Conservation (phyloP, 64 coral and sea anemone genomes). For the Cladopsammia gracilis region DNA sequence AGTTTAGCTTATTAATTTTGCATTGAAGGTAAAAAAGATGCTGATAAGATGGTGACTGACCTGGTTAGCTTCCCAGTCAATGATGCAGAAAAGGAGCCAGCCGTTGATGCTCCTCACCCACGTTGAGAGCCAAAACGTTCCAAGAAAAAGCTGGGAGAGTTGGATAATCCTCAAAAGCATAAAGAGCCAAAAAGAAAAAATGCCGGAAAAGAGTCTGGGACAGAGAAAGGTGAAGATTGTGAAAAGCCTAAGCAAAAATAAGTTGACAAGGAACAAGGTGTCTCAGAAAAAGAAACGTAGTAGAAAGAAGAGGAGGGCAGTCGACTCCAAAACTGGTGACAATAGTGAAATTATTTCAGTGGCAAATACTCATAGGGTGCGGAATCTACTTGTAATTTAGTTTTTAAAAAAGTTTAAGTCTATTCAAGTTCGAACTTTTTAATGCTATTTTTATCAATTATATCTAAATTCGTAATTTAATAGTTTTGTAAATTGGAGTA, state of each 20-base stretch:
- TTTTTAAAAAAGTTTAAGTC: too few relatives aligned
- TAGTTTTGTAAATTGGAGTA: too few relatives aligned
- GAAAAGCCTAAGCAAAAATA: background rate
- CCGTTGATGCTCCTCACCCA: background rate
- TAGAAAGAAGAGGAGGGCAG: background rate
- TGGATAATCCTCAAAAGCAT: background rate
- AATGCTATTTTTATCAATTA: too few relatives aligned
- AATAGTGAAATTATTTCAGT: slow-evolving; percentile 13
- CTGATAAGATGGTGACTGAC: background rate
- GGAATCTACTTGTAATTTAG: background rate
- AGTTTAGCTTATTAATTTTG: background rate
- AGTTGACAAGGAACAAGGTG: background rate
- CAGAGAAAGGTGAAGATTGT: background rate
- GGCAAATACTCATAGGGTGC: slow-evolving; percentile 6
- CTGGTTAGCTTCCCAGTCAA: background rate
- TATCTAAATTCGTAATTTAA: too few relatives aligned
- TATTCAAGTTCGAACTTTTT: too few relatives aligned
- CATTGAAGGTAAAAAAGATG: slow-evolving; percentile 5
- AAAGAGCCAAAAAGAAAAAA: slow-evolving; percentile 10
- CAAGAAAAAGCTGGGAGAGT: slow-evolving; percentile 12
- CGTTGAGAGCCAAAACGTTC: background rate
- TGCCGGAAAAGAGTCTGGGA: background rate
- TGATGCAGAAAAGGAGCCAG: background rate
- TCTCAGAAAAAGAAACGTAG: background rate
- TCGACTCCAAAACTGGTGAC: background rate